These are phyloP conservation scores for Takifugu ocellatus DNA, from an alignment of 2,797 vertebrate species.

Conservation along the genomic window DNA sequence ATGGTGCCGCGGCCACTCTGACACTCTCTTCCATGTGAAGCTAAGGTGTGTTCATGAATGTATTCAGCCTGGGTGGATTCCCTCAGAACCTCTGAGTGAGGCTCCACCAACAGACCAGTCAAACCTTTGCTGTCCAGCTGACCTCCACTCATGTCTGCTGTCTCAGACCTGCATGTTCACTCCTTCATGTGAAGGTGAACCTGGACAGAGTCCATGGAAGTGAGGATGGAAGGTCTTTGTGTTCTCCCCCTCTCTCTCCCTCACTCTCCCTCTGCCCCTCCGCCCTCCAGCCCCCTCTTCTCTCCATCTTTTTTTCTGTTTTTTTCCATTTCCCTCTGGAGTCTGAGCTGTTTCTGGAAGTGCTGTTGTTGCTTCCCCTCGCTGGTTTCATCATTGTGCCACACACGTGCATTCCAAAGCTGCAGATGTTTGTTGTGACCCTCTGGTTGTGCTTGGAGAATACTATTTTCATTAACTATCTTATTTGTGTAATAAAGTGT, in stretches of 20 bases:
- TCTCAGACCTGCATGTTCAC: slow-evolving; percentile 16
- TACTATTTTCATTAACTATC: slow-evolving; percentile 99
- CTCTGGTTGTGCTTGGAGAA: slow-evolving; percentile 96
- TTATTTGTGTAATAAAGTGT: slow-evolving; percentile 99
- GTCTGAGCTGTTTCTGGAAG: slow-evolving; percentile 1
- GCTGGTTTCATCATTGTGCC: slow-evolving; percentile 31
- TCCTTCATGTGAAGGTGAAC: not conserved
- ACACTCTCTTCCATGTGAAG: too few species aligned
- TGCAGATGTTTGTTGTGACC: slow-evolving; percentile 88
- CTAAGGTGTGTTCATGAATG: too few species aligned
- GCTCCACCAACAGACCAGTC: too few species aligned
- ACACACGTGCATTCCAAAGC: slow-evolving; percentile 37
- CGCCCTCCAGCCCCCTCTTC: not conserved
- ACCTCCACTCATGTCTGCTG: not conserved
- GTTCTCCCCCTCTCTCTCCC: not conserved
- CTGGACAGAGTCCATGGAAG: too few species aligned
- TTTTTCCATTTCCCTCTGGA: not conserved
- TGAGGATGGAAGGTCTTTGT: too few species aligned
- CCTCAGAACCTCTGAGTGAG: too few species aligned
- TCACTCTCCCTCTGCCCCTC: not conserved
- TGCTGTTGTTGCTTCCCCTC: slow-evolving; percentile 68
- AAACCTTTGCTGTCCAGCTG: too few species aligned
- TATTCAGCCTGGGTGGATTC: too few species aligned
- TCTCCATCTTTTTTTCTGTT: not conserved
- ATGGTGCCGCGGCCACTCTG: slow-evolving; percentile 48